Percentiles rank a stretch among this genome's conserved stretches.
Evolutionary conservation across 2,113 vertebrate species (phyloP).

Genomic region (Silurus meridionalis): DNA sequence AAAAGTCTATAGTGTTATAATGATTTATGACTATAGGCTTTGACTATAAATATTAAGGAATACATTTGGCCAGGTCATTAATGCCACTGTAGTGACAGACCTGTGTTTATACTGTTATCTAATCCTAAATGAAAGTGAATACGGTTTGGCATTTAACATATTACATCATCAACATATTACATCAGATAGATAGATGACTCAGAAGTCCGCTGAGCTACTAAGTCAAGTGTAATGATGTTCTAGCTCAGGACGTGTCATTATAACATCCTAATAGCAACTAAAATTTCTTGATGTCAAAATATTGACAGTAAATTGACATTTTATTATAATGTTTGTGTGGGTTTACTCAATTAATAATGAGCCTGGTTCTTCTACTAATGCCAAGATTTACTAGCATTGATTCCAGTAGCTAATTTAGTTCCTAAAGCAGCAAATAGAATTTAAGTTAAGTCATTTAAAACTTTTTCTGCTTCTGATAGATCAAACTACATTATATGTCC

Average conservation of each 20-base stretch:
- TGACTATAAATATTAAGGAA: background rate
- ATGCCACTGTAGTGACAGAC: background rate
- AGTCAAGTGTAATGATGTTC: background rate
- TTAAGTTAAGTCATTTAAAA: no score
- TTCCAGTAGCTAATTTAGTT: no score
- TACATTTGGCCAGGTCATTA: background rate
- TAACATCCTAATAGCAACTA: background rate
- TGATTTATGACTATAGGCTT: background rate
- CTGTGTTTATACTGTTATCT: background rate
- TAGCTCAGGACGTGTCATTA: background rate
- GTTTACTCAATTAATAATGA: no score
- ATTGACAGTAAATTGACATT: background rate
- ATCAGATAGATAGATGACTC: background rate
- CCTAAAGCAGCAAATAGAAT: no score
- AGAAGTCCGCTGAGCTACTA: background rate
- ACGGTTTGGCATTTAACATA: background rate
- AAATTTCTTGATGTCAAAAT: background rate
- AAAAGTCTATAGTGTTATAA: background rate
- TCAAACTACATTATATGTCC: no score
- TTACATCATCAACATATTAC: no score
- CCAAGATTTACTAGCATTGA: no score
- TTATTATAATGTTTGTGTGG: no score
- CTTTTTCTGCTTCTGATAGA: no score
- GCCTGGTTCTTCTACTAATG: no score
- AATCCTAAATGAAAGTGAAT: background rate